phyloP scores from a whole-genome alignment of 1,140 invertebrate species.

The Pteromalus puparum region DNA sequence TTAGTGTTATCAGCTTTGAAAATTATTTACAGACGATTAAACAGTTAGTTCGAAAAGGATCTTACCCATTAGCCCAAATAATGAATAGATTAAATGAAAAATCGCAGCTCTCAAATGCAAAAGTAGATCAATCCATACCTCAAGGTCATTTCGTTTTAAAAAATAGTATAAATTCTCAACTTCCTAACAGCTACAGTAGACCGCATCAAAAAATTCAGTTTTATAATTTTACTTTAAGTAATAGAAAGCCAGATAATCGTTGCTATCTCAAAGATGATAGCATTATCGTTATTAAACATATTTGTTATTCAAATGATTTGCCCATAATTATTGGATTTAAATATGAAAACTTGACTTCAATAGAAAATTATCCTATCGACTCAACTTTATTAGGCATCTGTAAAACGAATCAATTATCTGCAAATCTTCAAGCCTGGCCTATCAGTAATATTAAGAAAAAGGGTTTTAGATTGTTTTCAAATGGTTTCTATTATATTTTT shows the following conservation, averaged over 20 bases:
- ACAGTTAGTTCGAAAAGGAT: conserved; percentile 17
- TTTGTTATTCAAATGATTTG: conserved; percentile 41
- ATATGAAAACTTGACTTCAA: not conserved
- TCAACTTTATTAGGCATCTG: not conserved
- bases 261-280: conserved; percentile 55
- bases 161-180: not conserved
- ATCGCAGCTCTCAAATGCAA: too few relatives aligned
- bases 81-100: conserved; percentile 33
- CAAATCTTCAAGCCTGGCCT: not conserved
- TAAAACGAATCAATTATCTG: not conserved
- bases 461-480: not conserved
- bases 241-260: conserved; percentile 51
- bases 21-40: conserved; percentile 29
- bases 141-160: too few relatives aligned
- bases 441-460: conserved; percentile 6
- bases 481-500: too few relatives aligned
- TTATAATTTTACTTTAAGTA: conserved; percentile 48
- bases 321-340: conserved; percentile 50
- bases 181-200: conserved; percentile 33
- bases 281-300: conserved; percentile 50
- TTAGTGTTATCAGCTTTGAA: conserved; percentile 40
- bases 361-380: conserved; percentile 45
- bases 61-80: not conserved
- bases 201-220: conserved; percentile 29
- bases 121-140: too few relatives aligned